Conservation (phyloP, 2,888 invertebrate genomes). For the Dorcus parallelipipedus region DNA sequence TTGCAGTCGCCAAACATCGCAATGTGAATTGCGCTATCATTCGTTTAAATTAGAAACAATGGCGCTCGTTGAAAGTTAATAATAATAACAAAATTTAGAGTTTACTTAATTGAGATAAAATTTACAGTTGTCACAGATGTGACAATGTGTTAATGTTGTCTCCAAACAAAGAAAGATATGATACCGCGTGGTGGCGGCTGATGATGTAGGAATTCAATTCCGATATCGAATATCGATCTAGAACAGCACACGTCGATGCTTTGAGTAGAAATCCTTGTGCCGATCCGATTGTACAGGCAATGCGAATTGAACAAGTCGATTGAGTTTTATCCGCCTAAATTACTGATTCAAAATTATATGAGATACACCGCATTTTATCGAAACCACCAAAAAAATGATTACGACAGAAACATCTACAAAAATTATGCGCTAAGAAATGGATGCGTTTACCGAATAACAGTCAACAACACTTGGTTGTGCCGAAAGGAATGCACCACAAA, state of each 20-base stretch:
- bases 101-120: slow-evolving; percentile 35
- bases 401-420: not conserved
- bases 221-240: too few species aligned
- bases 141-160: slow-evolving; percentile 34
- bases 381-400: not conserved
- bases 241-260: too few species aligned
- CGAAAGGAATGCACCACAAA: too few species aligned
- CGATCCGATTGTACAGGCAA: not conserved
- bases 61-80: slow-evolving; percentile 34
- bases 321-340: slow-evolving; percentile 8
- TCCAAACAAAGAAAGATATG: slow-evolving; percentile 36
- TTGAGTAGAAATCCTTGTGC: slow-evolving; percentile 27
- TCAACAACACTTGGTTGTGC: too few species aligned
- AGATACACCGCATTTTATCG: not conserved
- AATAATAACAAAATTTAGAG: slow-evolving; percentile 33
- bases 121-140: slow-evolving; percentile 41
- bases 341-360: too few species aligned
- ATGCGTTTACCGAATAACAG: too few species aligned
- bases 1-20: not conserved
- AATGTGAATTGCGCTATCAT: slow-evolving; percentile 32
- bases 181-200: slow-evolving; percentile 26
- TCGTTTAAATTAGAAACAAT: slow-evolving; percentile 41
- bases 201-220: too few species aligned
- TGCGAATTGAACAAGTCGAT: slow-evolving; percentile 39
- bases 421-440: too few species aligned